Base-by-base conservation (phyloP, 1,140 invertebrate species). In the Lutraria rhynchaena region DNA sequence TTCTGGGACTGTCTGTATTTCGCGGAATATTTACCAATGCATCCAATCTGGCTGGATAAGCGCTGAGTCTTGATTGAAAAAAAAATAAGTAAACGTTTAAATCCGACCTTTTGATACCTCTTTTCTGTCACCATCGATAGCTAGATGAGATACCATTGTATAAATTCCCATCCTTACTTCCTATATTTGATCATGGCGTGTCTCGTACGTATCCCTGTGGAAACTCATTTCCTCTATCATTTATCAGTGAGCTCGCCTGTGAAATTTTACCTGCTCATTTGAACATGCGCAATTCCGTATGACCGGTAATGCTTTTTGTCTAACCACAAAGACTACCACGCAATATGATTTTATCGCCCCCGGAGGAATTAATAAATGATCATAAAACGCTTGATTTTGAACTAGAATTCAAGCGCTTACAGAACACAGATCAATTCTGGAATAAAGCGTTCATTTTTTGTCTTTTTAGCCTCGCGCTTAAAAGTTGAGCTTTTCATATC, bases 271-370 rank as follows among this genome's bases (percentile, higher is more conserved):
- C 49, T 71, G 69, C 69, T 71, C 46, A 37, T 71, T 71, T 19
- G 15, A 35, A 17, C 63, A 33, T 57, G 17, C 29, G 31, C 17
- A 57, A 55, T 55, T 7, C 31, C 46, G 7, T 22, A 37, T 31
- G 51, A 57, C 69, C 69, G 69, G 69, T 71, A 55, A 53, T 71
- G 69, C 35, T 51, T 71, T 55, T 57, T 71, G 69, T 71, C 15
- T 53, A 31, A 55, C 69, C 69, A 71, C 69, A 71, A 55, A 71
- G 69, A 71, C 19, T 41, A 22, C 69, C 69, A 57, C 29, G 69
- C 49, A 55, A 71, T 71, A 37, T 57, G 69, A 71, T 55, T 71
- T 71, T 55, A 71, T 55, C 46, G 49, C 49, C 37, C 69, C 69
- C 22, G 17, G 49, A 55, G 69, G 69, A 55, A 71, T 71, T 57